A percentile compares a stretch with the other conserved stretches of the same genome.
These are phyloP conservation scores for Misgurnus anguillicaudatus DNA, from an alignment of 2,113 vertebrate genomes.

Conservation along the genomic window DNA sequence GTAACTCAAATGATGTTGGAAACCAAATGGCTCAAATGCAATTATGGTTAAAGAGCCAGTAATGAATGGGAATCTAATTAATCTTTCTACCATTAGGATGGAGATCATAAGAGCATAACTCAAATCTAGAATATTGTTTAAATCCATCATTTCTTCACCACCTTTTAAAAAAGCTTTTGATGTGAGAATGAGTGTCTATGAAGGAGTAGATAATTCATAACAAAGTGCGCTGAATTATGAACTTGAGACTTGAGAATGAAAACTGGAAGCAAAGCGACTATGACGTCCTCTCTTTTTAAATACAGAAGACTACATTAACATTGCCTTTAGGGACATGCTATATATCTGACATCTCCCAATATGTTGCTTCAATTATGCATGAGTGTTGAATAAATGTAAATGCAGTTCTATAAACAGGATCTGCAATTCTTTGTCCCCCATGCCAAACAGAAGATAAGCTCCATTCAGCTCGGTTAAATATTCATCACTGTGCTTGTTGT, in stretches of 20 bases:
- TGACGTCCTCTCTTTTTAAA: neutral
- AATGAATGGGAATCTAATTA: conserved; percentile 16
- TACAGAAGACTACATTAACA: conserved; percentile 1
- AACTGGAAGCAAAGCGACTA: neutral
- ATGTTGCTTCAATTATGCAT: conserved; percentile 34
- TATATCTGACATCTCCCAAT: conserved; percentile 29
- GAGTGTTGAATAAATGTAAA: neutral
- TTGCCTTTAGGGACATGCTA: conserved; percentile 5
- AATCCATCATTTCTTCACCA: neutral
- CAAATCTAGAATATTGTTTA: neutral
- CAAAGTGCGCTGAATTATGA: conserved; percentile 11
- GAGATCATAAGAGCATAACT: neutral
- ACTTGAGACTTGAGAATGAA: neutral
- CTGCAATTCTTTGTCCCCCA: conserved; percentile 13
- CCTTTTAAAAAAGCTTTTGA: conserved; percentile 10
- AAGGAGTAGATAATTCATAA: conserved; percentile 4
- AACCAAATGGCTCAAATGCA: neutral
- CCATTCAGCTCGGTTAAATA: conserved; percentile 35
- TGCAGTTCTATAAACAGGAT: conserved; percentile 28
- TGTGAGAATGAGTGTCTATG: conserved; percentile 21
- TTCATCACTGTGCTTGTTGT: conserved; percentile 37
- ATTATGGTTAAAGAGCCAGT: conserved; percentile 16
- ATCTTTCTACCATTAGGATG: conserved; percentile 7
- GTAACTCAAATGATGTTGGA: neutral
- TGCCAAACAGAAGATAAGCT: conserved; percentile 38